Percentiles rank a stretch among this genome's conserved stretches.
Conservation (phyloP, 2,113 vertebrate genomes). For the Hippopotamus amphibius region DNA sequence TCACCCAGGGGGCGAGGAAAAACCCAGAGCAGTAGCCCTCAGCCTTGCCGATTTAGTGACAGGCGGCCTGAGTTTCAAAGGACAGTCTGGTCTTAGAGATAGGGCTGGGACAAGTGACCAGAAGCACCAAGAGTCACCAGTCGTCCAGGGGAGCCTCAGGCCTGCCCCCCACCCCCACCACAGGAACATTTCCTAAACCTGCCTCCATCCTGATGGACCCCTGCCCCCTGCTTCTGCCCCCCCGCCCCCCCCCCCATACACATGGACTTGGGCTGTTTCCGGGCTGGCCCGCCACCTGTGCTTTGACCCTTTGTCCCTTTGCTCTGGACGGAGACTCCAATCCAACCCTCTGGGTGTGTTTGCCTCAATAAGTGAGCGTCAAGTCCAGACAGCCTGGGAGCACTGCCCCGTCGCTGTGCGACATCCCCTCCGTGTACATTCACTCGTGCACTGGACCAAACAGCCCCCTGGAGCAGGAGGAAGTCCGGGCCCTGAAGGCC, state of each 20-base stretch:
- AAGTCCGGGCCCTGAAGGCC: fast-evolving
- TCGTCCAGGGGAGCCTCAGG: neutral
- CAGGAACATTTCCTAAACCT: neutral
- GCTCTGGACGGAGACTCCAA: too few species aligned
- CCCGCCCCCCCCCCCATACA: neutral
- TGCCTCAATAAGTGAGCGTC: neutral
- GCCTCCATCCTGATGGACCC: fast-evolving
- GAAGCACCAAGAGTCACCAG: too few species aligned
- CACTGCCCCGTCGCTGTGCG: fast-evolving
- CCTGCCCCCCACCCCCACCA: too few species aligned
- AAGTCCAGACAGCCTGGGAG: neutral
- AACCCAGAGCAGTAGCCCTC: fast-evolving
- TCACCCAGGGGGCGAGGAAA: fast-evolving
- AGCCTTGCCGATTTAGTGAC: fast-evolving
- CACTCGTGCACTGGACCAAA: neutral
- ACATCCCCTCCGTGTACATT: fast-evolving
- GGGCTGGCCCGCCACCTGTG: fast-evolving
- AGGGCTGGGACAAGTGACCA: neutral
- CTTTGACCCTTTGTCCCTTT: neutral
- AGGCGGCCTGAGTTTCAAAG: fast-evolving
- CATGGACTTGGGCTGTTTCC: neutral
- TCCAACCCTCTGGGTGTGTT: neutral
- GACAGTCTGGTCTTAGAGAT: neutral
- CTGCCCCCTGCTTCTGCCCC: neutral
- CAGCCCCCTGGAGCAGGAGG: neutral